phyloP scores from a whole-genome alignment of 2,888 invertebrate species.

The Dicyrtomina minuta region DNA sequence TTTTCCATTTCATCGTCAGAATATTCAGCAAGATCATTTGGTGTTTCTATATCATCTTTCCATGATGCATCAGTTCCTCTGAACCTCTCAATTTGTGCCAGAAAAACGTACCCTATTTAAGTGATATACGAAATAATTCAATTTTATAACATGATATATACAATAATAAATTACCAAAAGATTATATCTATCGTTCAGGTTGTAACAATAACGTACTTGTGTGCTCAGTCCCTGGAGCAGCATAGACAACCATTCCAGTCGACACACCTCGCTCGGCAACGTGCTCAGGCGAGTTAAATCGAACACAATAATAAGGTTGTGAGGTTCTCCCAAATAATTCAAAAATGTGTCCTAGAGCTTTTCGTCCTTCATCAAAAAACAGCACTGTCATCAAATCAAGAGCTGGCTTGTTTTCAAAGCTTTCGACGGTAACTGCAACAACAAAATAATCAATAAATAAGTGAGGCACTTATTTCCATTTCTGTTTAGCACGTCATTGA shows the following conservation, averaged over 20 bases:
- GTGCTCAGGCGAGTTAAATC: conserved; percentile 80
- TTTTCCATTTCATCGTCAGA: conserved; percentile 88
- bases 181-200: too few species aligned
- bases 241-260: conserved; percentile 74
- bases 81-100: conserved; percentile 55
- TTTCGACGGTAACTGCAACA: conserved; percentile 72
- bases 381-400: conserved; percentile 84
- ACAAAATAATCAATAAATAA: conserved; percentile 32
- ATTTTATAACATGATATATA: too few species aligned
- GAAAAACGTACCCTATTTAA: conserved; percentile 44
- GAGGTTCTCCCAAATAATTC: conserved; percentile 88
- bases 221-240: conserved; percentile 75
- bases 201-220: conserved; percentile 58
- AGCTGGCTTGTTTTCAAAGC: conserved; percentile 71
- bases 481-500: neutral
- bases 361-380: conserved; percentile 77
- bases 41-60: conserved; percentile 79
- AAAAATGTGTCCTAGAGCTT: conserved; percentile 76
- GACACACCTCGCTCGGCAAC: conserved; percentile 68
- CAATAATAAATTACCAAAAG: too few species aligned
- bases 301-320: conserved; percentile 83
- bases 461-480: too few species aligned
- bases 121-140: too few species aligned
- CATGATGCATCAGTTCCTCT: conserved; percentile 89
- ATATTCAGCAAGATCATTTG: conserved; percentile 70